These are phyloP conservation scores for Tonatia bakeri DNA, from an alignment of 2,113 vertebrate species.

Conservation along the genomic window DNA sequence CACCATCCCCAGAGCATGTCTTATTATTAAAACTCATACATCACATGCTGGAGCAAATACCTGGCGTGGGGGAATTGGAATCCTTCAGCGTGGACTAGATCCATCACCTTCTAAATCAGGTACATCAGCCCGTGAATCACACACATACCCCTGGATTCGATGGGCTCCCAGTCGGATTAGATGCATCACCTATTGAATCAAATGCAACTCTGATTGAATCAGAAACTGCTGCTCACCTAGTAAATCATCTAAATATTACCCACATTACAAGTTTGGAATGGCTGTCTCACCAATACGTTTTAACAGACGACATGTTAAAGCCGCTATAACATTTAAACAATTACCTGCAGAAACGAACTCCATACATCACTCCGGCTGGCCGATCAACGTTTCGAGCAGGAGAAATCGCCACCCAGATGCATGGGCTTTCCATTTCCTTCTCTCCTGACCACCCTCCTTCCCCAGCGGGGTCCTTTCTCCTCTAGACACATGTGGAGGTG, in stretches of 20 bases:
- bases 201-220: constrained; percentile 83
- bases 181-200: constrained; percentile 82
- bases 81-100: constrained; percentile 79
- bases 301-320: constrained; percentile 82
- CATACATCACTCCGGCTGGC: constrained; percentile 69
- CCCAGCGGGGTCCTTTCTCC: background rate
- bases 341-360: constrained; percentile 76
- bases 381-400: constrained; percentile 57
- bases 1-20: constrained; percentile 69
- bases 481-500: background rate
- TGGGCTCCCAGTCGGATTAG: constrained; percentile 78
- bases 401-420: constrained; percentile 32
- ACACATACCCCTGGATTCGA: constrained; percentile 81
- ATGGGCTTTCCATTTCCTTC: background rate
- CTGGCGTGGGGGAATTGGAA: constrained; percentile 77
- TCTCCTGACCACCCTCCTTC: background rate
- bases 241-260: constrained; percentile 85
- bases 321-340: constrained; percentile 82
- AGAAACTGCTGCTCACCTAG: constrained; percentile 79
- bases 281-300: constrained; percentile 78
- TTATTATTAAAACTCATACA: constrained; percentile 83
- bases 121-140: constrained; percentile 84
- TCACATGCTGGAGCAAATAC: constrained; percentile 80
- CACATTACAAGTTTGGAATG: constrained; percentile 75
- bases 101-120: constrained; percentile 86